A percentile compares a stretch with the other conserved stretches of the same genome.
phyloP scores from a whole-genome alignment of 2,888 invertebrate genomes.

The Allygus modestus region DNA sequence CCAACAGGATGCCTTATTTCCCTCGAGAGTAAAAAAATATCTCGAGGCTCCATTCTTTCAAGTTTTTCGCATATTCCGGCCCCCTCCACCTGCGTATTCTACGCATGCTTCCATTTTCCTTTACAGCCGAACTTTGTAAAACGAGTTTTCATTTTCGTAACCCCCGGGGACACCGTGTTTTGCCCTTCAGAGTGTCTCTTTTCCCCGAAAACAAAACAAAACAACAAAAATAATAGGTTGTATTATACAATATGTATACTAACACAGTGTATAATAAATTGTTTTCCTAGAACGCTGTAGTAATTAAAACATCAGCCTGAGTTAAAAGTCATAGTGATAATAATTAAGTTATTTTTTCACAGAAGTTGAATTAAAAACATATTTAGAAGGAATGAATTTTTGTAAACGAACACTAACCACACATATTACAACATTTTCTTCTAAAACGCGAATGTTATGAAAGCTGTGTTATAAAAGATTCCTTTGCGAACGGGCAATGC shows the following conservation, averaged over 20 bases:
- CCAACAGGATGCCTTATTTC: neutral
- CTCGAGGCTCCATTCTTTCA: neutral
- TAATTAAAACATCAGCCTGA: too few relatives aligned
- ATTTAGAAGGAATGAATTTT: too few relatives aligned
- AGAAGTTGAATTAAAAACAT: too few relatives aligned
- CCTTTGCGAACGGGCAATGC: neutral
- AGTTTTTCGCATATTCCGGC: slow-evolving; percentile 14
- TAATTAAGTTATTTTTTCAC: too few relatives aligned
- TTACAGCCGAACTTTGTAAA: slow-evolving; percentile 1
- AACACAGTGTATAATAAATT: too few relatives aligned
- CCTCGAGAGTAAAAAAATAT: slow-evolving; percentile 10
- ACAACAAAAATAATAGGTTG: too few relatives aligned
- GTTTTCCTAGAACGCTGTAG: too few relatives aligned
- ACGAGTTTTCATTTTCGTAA: slow-evolving; percentile 40
- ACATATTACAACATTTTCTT: neutral
- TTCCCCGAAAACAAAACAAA: neutral
- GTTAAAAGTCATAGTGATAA: too few relatives aligned
- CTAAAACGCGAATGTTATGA: neutral
- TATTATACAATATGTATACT: too few relatives aligned
- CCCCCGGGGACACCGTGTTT: slow-evolving; percentile 22
- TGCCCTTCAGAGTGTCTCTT: neutral
- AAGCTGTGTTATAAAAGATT: neutral
- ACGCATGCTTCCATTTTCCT: slow-evolving; percentile 14
- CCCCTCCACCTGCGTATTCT: neutral
- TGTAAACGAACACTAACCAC: too few relatives aligned